Evolutionary conservation across 2,888 invertebrate genomes (phyloP), one percentile per base, ranked within the genome.

Genomic region (Sinotaia quadrata): DNA sequence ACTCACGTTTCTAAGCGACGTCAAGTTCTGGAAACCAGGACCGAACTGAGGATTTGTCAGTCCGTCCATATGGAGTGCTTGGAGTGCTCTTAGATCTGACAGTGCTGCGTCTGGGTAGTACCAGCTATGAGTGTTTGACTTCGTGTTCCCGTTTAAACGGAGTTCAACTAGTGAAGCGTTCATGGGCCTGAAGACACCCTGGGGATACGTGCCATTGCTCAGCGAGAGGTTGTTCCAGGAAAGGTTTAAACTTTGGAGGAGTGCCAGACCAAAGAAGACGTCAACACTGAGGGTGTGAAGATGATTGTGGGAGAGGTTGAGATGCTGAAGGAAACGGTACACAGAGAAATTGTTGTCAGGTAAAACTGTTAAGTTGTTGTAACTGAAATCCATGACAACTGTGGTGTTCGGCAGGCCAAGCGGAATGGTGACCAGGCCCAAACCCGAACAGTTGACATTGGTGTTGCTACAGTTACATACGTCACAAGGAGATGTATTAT

Each of bases 61-160:
- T 15, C 70, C 70, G 37, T 70, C 70, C 41, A 70, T 66, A 29
- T 44, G 44, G 5, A 70, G 49, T n/a, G 4, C 7, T 21, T 31
- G 41, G 8, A 70, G 47, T 15, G 49, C 36, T 18, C 18, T 29
- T 21, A 70, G 59, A 10, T 52, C 34, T 31, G 66, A 66, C 41
- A 70, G 24, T 0, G 70, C 66, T 3, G 60, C 29, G 33, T 66
- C 66, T 15, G 70, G 70, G 41, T 70, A 70, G 12, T 31, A 47
- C n/a, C n/a, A n/a, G 7, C 18, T 47, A 24, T 12, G 47, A n/a
- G n/a, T n/a, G 47, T 47, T 47, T 12, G 47, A 24, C 3, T n/a
- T n/a, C 2, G 47, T 21, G 37, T 61, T 67, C 29, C 60, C 67
- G n/a, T 70, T 31, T 29, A 70, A n/a, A 0, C 29, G 21, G 15